These are phyloP conservation scores for Sphyrna mokarran DNA, from an alignment of 2,113 vertebrate genomes.

Conservation along the genomic window DNA sequence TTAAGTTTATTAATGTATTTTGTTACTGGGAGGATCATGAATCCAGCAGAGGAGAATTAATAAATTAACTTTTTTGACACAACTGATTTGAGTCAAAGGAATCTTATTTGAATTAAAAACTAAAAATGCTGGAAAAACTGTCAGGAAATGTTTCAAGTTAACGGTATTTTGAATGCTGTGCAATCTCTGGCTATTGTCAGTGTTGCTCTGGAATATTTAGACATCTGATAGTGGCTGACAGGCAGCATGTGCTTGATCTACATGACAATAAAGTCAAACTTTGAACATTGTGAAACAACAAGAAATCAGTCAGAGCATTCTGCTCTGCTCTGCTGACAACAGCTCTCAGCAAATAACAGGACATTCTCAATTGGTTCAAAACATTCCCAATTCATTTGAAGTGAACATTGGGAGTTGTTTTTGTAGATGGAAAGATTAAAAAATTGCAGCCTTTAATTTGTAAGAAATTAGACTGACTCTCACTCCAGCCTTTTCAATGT, in stretches of 20 bases:
- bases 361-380: background rate
- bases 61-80: background rate
- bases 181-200: slow-evolving; percentile 9
- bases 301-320: background rate
- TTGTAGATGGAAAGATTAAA: background rate
- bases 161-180: background rate
- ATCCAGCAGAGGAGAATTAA: background rate
- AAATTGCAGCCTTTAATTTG: background rate
- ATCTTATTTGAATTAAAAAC: background rate
- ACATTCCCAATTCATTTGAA: background rate
- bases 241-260: background rate
- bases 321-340: background rate
- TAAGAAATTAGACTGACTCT: background rate
- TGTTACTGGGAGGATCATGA: background rate
- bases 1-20: background rate
- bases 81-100: background rate
- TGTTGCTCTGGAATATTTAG: background rate
- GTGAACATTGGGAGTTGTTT: background rate
- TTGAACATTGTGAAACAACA: slow-evolving; percentile 9
- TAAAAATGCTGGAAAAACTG: background rate
- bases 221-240: background rate
- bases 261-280: background rate
- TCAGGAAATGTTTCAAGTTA: background rate
- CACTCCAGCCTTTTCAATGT: background rate
- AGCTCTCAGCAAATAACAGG: background rate